A percentile compares a stretch with the other conserved stretches of the same genome.
These are phyloP conservation scores for Netelia inedita DNA, from an alignment of 2,888 invertebrate genomes.

Conservation along the genomic window DNA sequence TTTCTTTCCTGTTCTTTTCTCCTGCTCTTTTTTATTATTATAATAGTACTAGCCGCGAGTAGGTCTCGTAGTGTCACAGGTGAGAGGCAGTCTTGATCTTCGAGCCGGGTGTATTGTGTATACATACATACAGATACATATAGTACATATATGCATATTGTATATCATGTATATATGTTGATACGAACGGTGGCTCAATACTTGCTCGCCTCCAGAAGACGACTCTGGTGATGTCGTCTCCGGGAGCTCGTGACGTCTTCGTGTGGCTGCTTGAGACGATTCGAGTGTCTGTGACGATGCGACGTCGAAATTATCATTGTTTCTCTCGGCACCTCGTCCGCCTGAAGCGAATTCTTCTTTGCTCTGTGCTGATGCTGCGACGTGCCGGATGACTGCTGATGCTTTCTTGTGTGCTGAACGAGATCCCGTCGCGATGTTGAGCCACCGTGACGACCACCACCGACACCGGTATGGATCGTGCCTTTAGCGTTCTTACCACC, in stretches of 20 bases:
- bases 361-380: conserved; percentile 65
- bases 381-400: conserved; percentile 57
- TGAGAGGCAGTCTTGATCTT: conserved; percentile 84
- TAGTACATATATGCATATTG: conserved; percentile 45
- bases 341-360: conserved; percentile 71
- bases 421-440: conserved; percentile 70
- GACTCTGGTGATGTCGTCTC: conserved; percentile 80
- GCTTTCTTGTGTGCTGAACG: conserved; percentile 56
- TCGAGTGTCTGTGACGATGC: conserved; percentile 83
- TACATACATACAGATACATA: conserved; percentile 18
- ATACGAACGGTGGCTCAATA: conserved; percentile 79
- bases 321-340: conserved; percentile 68
- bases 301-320: conserved; percentile 74
- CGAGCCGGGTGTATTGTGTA: conserved; percentile 75
- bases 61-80: conserved; percentile 68
- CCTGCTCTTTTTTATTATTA: conserved; percentile 51
- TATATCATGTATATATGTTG: conserved; percentile 47
- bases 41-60: conserved; percentile 66
- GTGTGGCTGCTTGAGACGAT: conserved; percentile 80
- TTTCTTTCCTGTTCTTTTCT: conserved; percentile 30
- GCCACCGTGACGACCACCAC: conserved; percentile 84
- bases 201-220: conserved; percentile 80
- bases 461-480: conserved; percentile 80
- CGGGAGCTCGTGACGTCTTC: conserved; percentile 74
- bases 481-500: conserved; percentile 74